These are phyloP conservation scores for Apotomis betuletana DNA, from an alignment of 2,888 invertebrate species.

Conservation along the genomic window DNA sequence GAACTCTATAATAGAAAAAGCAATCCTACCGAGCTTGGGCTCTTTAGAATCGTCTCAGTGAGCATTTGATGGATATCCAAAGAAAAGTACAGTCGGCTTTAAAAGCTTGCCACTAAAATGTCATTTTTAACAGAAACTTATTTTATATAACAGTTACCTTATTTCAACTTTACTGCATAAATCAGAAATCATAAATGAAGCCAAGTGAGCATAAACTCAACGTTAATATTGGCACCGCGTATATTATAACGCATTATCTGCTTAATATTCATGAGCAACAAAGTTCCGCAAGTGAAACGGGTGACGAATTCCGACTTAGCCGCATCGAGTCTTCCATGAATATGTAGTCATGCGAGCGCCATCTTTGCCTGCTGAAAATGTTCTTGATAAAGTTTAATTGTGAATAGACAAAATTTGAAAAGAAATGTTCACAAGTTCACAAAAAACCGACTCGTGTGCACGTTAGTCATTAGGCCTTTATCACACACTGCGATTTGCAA, in stretches of 20 bases:
- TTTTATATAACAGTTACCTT: slow-evolving; percentile 4
- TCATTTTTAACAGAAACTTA: too few relatives aligned
- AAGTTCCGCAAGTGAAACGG: slow-evolving; percentile 69
- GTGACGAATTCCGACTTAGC: slow-evolving; percentile 72
- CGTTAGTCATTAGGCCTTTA: too few relatives aligned
- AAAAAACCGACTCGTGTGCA: too few relatives aligned
- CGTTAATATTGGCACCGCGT: slow-evolving; percentile 41
- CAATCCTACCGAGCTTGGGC: too few relatives aligned
- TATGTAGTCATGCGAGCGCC: slow-evolving; percentile 64
- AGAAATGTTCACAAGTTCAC: too few relatives aligned
- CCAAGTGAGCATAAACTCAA: slow-evolving; percentile 38
- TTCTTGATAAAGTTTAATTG: background rate
- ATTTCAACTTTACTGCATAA: slow-evolving; percentile 18
- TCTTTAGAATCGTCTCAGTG: too few relatives aligned
- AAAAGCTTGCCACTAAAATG: too few relatives aligned
- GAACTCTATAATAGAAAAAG: too few relatives aligned
- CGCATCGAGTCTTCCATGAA: slow-evolving; percentile 69
- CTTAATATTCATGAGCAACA: slow-evolving; percentile 76
- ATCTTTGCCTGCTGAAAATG: slow-evolving; percentile 53
- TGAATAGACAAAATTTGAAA: background rate
- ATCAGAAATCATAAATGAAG: slow-evolving; percentile 27
- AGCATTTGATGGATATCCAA: too few relatives aligned
- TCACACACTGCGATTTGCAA: too few relatives aligned
- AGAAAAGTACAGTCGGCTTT: too few relatives aligned
- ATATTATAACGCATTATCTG: slow-evolving; percentile 75